Conservation (phyloP, 2,888 invertebrate genomes). For the Cephus rjabovi region DNA sequence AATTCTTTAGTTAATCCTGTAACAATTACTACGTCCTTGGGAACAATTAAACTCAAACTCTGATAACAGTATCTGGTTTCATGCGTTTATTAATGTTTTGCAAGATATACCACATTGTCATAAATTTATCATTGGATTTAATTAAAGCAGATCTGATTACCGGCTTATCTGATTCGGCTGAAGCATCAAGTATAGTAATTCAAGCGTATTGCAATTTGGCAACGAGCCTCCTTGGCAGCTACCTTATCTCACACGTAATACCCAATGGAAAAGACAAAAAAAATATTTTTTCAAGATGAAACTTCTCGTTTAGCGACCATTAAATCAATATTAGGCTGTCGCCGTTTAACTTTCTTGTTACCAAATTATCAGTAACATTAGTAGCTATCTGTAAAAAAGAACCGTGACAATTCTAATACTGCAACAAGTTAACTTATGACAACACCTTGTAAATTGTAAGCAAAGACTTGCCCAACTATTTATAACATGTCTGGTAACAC, state of each 20-base stretch:
- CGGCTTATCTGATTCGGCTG: neutral
- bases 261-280: neutral
- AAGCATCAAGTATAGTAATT: neutral
- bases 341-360: neutral
- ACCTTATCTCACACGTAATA: neutral
- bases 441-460: neutral
- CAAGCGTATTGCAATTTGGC: neutral
- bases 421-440: neutral
- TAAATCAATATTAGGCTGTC: neutral
- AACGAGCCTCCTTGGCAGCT: neutral
- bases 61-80: neutral
- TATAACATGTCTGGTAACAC: neutral
- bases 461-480: neutral
- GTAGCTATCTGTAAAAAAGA: neutral
- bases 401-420: neutral
- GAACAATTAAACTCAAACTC: neutral
- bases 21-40: too few relatives aligned
- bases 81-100: too few relatives aligned
- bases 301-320: neutral
- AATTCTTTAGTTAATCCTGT: too few relatives aligned
- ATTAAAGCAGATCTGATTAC: neutral
- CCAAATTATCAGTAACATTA: neutral
- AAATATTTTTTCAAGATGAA: neutral
- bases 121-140: neutral
- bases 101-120: neutral